Conservation (phyloP, 37 sponge, comb jelly and placozoan species). For the Beroe forskalii region DNA sequence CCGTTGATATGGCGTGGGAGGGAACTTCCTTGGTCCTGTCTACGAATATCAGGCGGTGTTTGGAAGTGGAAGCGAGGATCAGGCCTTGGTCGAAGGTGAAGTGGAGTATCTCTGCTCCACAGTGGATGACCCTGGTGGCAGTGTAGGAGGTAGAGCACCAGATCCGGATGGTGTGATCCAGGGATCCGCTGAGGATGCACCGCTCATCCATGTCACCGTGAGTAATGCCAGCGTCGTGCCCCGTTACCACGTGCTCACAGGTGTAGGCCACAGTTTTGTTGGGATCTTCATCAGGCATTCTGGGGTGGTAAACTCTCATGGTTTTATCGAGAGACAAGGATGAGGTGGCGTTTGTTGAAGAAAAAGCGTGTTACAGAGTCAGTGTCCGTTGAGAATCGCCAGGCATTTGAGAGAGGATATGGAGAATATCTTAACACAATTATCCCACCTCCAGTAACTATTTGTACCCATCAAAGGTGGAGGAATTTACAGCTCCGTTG, state of each 20-base stretch:
- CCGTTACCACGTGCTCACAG: slow-evolving; percentile 40
- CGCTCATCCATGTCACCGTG: slow-evolving; percentile 58
- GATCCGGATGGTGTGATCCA: slow-evolving; percentile 30
- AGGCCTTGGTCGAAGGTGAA: slow-evolving; percentile 54
- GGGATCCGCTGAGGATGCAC: not conserved
- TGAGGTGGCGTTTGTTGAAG: slow-evolving; percentile 43
- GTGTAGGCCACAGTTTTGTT: slow-evolving; percentile 3
- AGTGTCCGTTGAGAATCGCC: not conserved
- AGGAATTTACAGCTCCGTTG: slow-evolving; percentile 40
- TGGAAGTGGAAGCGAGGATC: slow-evolving; percentile 7
- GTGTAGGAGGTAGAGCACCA: slow-evolving; percentile 40
- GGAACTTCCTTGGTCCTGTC: slow-evolving; percentile 16
- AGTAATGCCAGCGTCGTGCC: slow-evolving; percentile 45
- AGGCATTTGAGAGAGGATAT: not conserved
- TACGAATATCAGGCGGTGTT: not conserved
- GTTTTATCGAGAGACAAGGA: slow-evolving; percentile 42
- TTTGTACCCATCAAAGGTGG: slow-evolving; percentile 37
- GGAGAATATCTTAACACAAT: slow-evolving; percentile 43
- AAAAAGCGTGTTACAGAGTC: slow-evolving; percentile 16
- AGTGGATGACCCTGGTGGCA: slow-evolving; percentile 10
- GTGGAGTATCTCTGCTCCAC: slow-evolving; percentile 51
- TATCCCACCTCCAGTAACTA: too few relatives aligned
- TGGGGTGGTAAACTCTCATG: slow-evolving; percentile 2
- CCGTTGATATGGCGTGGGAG: not conserved
- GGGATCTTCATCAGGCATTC: not conserved